Base-by-base conservation (phyloP, 2,888 invertebrate genomes). In the Melanostoma mellinum region DNA sequence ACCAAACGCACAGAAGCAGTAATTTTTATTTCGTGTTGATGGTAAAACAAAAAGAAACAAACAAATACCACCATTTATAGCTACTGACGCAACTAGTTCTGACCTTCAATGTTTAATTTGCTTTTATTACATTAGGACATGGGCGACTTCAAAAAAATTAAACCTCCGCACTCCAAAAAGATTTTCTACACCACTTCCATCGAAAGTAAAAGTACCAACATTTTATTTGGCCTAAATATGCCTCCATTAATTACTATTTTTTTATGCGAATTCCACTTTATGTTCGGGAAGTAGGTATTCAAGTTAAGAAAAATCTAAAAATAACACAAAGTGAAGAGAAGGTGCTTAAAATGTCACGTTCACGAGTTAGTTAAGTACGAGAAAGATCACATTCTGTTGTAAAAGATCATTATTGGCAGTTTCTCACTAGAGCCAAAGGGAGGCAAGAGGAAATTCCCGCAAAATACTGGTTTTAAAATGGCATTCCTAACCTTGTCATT, bases 191-290 rank as follows among this genome's bases (percentile, higher is more conserved):
- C 10, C n/a, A 40, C 58, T 35, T 32, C 20, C 20, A 20, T 20
- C 20, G 61, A 53, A 72, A 72, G n/a, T 36, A 72, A 61, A 61
- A 72, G 72, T 72, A 20, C n/a, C n/a, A n/a, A n/a, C 32, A 32
- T 42, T 32, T 58, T 9, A 20, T 38, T 55, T 60, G 55, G 35
- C 46, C 55, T 30, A 35, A 46, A 55, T 55, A 52, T 42, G 6
- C 35, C 6, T 40, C 46, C 46, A 52, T 52, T 50, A 63, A 63
- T 63, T 10, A 50, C 20, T 20, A 1, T 20, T 20, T 20, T 40
- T 38, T 50, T 48, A 32, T 33, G 32, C 35, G 35, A 38, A 6
- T 38, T 35, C 38, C 20, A 33, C 35, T 33, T 30, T 9, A 20
- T 20, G 20, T 20, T 20, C 20, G 20, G 20, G 20, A 20, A 20